Evolutionary conservation across 2,113 vertebrate species (phyloP), one percentile per base, ranked within the genome.

Genomic region (Poeciliopsis retropinna): DNA sequence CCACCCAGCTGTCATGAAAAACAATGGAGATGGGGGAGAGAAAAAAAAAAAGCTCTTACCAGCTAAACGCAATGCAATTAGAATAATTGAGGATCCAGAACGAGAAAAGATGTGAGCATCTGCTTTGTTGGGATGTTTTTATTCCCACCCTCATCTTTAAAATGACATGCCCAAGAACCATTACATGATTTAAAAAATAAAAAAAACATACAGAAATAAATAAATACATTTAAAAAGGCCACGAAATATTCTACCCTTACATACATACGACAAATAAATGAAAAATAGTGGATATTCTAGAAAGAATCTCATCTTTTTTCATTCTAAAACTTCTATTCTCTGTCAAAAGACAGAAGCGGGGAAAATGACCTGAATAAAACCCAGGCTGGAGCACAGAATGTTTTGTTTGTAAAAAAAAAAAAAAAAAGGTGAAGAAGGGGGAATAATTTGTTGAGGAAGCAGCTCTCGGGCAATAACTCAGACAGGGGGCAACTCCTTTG

Each of bases 1-100:
- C 80, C 80, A 82, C 87, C 86, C 81, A 80, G 90, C 85, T 88
- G 86, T 85, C 85, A 88, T 74, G 80, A 82, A 88, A 93, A 89
- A 90, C 86, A 86, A 85, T 84, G 85, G 78, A 84, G 84, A 90
- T 91, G 51, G 2, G 22, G 47, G 19, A 2, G 30, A 3, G 30
- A 31, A 4, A 31, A 31, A 31, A 63, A 34, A 87, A 90, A 92
- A 93, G 90, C 90, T 92, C 91, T 93, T 94, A 94, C 92, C 90
- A 92, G 84, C 90, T 87, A 85, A 89, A 85, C 88, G 82, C 86
- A 91, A 86, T 76, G 74, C 89, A 90, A 92, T 93, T 91, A 92
- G 88, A 93, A 90, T 90, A 91, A 92, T 90, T 89, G 90, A 89
- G 74, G 78, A n/a, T 44, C 75, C 73, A 75, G 79, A 88, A 79